phyloP scores from a whole-genome alignment of 2,113 vertebrate genomes.

The Pterocles orientalis region DNA sequence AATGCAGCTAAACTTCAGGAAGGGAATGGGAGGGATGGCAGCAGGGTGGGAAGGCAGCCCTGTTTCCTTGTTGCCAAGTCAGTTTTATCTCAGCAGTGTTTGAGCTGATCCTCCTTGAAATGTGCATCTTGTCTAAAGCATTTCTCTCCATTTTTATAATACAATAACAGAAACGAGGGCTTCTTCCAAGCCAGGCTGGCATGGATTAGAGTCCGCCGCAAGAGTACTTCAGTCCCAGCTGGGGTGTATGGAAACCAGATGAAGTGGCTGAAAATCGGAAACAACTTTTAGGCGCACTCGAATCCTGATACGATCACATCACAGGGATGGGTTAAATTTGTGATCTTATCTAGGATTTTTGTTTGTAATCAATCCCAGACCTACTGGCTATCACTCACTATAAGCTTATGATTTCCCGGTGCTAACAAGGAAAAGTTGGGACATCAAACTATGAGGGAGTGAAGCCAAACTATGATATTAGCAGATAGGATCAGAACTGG shows the following conservation, averaged over 20 bases:
- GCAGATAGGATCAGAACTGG: slow-evolving; percentile 48
- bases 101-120: slow-evolving; percentile 19
- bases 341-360: slow-evolving; percentile 31
- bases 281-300: slow-evolving; percentile 11
- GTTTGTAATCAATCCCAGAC: slow-evolving; percentile 65
- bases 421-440: slow-evolving; percentile 44
- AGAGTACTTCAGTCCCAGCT: slow-evolving; percentile 1
- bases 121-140: slow-evolving; percentile 5
- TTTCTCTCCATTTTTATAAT: slow-evolving; percentile 16
- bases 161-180: not conserved
- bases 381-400: slow-evolving; percentile 12
- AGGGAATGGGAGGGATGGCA: not conserved
- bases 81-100: not conserved
- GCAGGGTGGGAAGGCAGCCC: not conserved
- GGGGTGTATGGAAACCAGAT: slow-evolving; percentile 57
- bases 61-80: not conserved
- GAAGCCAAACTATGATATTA: slow-evolving; percentile 41
- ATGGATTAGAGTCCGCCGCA: slow-evolving; percentile 9
- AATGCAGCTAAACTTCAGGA: not conserved
- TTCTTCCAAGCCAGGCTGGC: not conserved
- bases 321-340: slow-evolving; percentile 50
- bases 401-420: slow-evolving; percentile 22
- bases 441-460: slow-evolving; percentile 10
- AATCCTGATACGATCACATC: slow-evolving; percentile 43
- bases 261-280: slow-evolving; percentile 66